Evolutionary conservation across 2,888 invertebrate genomes (phyloP), one percentile per base, ranked within the genome.

Genomic region (Chrysolina haemoptera): DNA sequence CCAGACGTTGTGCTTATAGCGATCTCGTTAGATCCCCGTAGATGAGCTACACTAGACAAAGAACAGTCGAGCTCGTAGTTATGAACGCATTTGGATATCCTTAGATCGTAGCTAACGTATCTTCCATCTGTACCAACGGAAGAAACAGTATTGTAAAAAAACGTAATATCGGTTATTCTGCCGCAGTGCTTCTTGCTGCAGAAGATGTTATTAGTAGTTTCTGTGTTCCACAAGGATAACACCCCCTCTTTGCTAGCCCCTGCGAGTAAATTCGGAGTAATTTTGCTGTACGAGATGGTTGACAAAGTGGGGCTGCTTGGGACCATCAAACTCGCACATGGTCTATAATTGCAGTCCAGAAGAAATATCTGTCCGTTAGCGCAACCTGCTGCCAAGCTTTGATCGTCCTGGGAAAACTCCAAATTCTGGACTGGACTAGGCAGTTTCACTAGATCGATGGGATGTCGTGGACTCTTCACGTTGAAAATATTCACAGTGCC

Each of bases 401-500:
- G 78, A 73, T 86, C 86, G 20, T 83, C 80, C 6, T 73, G 71
- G 1, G 83, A 83, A 71, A 84, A 86, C 18, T 84, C 82, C 50
- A 87, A 72, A 68, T 83, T 78, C 59, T 81, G 80, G 40, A 86
- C 20, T 3, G 68, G 40, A 50, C 63, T 65, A 9, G 64, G 62
- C 22, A 74, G 55, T 20, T 65, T 71, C 4, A 71, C 18, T 10
- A 18, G 48, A 12, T 68, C 74, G 18, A 59, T 48, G 14, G 71
- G 74, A 27, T 48, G 68, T 8, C 53, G 48, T 14, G 67, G 59
- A n/a, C 53, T 80, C 50, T 74, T 76, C 69, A 82, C 67, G 70
- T 86, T 83, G 73, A 84, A 85, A 46, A 83, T 62, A 43, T 81
- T 75, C 8, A 86, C 79, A 9, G 79, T 78, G 1, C 86, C 85